Percentiles rank a stretch among this genome's conserved stretches.
Conservation (phyloP, 2,797 vertebrate genomes). For the Bovichtus diacanthus region DNA sequence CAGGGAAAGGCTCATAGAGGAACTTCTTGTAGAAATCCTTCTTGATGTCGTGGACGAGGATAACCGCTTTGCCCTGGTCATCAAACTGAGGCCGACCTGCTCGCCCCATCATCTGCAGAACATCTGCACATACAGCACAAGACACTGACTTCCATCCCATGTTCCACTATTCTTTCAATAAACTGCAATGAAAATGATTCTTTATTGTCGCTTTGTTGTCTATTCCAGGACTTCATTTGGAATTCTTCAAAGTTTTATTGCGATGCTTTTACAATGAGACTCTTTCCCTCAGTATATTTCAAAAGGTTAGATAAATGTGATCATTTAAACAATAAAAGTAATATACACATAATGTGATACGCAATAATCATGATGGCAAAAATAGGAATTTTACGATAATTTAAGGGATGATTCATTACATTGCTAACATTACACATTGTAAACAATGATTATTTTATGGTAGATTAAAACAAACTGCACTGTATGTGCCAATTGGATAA, state of each 20-base stretch:
- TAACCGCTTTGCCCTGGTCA: constrained; percentile 98
- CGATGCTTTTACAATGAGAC: neutral
- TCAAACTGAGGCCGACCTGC: constrained; percentile 98
- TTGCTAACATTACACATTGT: neutral
- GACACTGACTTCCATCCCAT: too few relatives aligned
- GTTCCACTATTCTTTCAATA: neutral
- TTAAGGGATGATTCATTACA: neutral
- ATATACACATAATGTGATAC: neutral
- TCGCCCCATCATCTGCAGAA: constrained; percentile 99
- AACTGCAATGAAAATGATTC: neutral
- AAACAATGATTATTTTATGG: neutral
- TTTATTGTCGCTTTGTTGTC: neutral
- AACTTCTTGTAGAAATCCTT: constrained; percentile 99
- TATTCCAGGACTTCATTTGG: neutral
- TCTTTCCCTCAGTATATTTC: neutral
- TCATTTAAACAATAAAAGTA: neutral
- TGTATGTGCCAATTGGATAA: neutral
- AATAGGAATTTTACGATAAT: too few relatives aligned
- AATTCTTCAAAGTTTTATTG: neutral
- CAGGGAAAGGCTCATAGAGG: constrained; percentile 98
- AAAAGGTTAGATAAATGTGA: neutral
- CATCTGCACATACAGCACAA: constrained; percentile 85
- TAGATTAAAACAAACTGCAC: neutral
- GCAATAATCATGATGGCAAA: too few relatives aligned
- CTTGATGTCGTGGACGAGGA: constrained; percentile 98